A percentile compares a stretch with the other conserved stretches of the same genome.
Evolutionary conservation across 1,140 invertebrate species (phyloP).

Genomic region (Macrobrachium nipponense): DNA sequence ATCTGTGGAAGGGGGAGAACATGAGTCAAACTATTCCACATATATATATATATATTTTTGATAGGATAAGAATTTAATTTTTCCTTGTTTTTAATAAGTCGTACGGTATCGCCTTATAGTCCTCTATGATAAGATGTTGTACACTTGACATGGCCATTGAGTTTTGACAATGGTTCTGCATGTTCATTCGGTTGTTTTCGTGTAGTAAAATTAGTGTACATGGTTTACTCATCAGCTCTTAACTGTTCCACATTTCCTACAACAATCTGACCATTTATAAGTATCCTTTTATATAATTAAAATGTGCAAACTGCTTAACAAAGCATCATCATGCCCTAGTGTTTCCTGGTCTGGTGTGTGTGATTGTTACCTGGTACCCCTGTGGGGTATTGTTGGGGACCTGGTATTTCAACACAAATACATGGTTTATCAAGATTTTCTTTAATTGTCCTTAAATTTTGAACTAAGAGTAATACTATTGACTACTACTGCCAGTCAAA

Average conservation of each 20-base stretch:
- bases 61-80: no score
- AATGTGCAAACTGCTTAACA: background rate
- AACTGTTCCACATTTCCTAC: slow-evolving; percentile 4
- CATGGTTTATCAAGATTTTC: slow-evolving; percentile 46
- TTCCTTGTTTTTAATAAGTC: no score
- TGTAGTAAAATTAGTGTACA: no score
- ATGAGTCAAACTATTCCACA: background rate
- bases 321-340: slow-evolving; percentile 27
- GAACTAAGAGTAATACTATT: no score
- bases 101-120: no score
- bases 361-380: slow-evolving; percentile 56
- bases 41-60: no score
- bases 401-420: slow-evolving; percentile 59
- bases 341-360: slow-evolving; percentile 56
- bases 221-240: no score
- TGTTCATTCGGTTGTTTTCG: no score
- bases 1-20: slow-evolving; percentile 21
- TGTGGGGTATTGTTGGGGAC: slow-evolving; percentile 41
- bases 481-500: no score
- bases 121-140: no score
- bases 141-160: no score
- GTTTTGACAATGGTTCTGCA: no score
- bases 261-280: background rate
- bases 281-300: slow-evolving; percentile 1
- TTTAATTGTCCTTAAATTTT: background rate